Conservation (phyloP, 1,140 invertebrate species). For the Calosoma granatense region DNA sequence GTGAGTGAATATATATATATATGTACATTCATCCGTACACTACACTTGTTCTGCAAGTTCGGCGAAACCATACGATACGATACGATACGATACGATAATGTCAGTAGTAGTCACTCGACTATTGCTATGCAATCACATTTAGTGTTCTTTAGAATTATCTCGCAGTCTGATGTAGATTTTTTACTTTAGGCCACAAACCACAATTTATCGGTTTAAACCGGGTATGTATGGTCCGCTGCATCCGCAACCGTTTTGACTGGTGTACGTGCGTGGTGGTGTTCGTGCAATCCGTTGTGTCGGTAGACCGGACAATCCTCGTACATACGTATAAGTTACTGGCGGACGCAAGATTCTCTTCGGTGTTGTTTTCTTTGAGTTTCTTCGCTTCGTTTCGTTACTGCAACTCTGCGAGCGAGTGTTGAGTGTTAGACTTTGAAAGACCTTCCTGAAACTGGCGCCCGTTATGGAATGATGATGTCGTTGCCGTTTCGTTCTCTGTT, state of each 20-base stretch:
- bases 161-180: neutral
- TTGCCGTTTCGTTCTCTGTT: conserved; percentile 36
- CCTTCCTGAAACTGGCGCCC: conserved; percentile 49
- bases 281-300: conserved; percentile 66
- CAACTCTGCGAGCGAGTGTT: conserved; percentile 50
- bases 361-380: conserved; percentile 43
- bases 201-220: conserved; percentile 30
- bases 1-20: conserved; percentile 1
- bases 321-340: conserved; percentile 66
- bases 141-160: neutral
- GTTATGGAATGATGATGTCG: conserved; percentile 50
- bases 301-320: conserved; percentile 64
- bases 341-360: conserved; percentile 59
- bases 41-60: too few species aligned
- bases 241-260: conserved; percentile 22
- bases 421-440: conserved; percentile 55
- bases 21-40: too few species aligned
- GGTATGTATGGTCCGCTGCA: conserved; percentile 30
- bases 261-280: conserved; percentile 32
- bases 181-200: neutral
- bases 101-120: too few species aligned
- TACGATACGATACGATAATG: too few species aligned
- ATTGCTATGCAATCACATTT: neutral
- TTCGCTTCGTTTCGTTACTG: conserved; percentile 37
- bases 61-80: too few species aligned